Evolutionary conservation across 1,140 invertebrate genomes (phyloP), one percentile per base, ranked within the genome.

Genomic region (Drosophila lacteicornis): DNA sequence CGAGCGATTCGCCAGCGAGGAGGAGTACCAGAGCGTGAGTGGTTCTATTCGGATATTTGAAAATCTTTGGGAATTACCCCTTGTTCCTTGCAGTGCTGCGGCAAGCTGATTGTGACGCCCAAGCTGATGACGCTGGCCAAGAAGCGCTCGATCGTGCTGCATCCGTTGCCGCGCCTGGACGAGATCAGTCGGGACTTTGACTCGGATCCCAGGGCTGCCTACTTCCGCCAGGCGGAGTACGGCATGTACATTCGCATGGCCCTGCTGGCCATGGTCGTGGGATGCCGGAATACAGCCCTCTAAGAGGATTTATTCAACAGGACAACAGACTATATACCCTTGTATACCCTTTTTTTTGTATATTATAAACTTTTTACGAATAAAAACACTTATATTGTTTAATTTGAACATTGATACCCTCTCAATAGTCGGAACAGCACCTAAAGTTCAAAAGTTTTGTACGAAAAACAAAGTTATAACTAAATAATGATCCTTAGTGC

Each of bases 211-310:
- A 93, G 99, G 53, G 99, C 99, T 2, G 99, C 98, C 1, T 99
- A 99, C 93, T 99, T 99, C 94, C 94, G 99, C 22, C 99, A 99
- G 94, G 98, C 98, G 3, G 98, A 99, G 92, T 97, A 98, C 86
- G 99, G 99, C 50, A 97, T 99, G 95, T 99, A 98, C 91, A 97
- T 99, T 5, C 95, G 99, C 42, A 99, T 99, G 99, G 98, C 99
- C 3, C 93, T 99, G 1, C 94, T 99, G 3, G 96, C 98, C 0
- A 97, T 99, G 95, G 96, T 99, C 33, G 94, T 99, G 11, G 97
- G 97, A 25, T 79, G 84, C 45, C 83, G 91, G 47, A 91, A 50
- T 17, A 68, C 69, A 9, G 82, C 81, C 43, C 71, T 73, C 30
- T 74, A 40, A 73, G 47, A 22, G 4, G 33, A 60, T 22, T 7